Evolutionary conservation across 2,113 vertebrate species (phyloP).

Genomic region (Amphilophus citrinellus): DNA sequence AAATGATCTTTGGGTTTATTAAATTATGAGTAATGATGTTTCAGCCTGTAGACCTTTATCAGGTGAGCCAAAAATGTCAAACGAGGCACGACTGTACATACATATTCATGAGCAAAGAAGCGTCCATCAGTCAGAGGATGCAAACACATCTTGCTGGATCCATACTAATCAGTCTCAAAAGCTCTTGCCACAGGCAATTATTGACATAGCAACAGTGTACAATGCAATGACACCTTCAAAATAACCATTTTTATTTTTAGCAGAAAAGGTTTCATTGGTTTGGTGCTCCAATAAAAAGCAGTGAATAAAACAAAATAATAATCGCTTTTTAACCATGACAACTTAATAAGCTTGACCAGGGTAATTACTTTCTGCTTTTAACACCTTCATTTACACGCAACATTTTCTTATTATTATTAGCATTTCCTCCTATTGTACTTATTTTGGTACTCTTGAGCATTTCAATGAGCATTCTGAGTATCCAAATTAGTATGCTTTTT

Average conservation of each 20-base stretch:
- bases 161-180: slow-evolving; percentile 28
- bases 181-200: slow-evolving; percentile 9
- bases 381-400: not conserved
- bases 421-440: not conserved
- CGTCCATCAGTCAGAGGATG: slow-evolving; percentile 15
- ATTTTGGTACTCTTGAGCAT: not conserved
- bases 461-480: not conserved
- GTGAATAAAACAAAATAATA: not conserved
- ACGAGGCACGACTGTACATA: not conserved
- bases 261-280: not conserved
- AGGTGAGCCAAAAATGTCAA: not conserved
- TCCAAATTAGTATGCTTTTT: not conserved
- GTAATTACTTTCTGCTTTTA: not conserved
- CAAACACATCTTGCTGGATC: not conserved
- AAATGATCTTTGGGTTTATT: not conserved
- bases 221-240: slow-evolving; percentile 2
- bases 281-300: not conserved
- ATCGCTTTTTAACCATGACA: not conserved
- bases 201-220: slow-evolving; percentile 12
- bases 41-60: not conserved
- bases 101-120: slow-evolving; percentile 5
- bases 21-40: not conserved
- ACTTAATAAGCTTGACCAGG: not conserved
- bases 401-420: not conserved
- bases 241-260: not conserved